phyloP scores from a whole-genome alignment of 2,888 invertebrate species.

The Nephrotoma appendiculata region DNA sequence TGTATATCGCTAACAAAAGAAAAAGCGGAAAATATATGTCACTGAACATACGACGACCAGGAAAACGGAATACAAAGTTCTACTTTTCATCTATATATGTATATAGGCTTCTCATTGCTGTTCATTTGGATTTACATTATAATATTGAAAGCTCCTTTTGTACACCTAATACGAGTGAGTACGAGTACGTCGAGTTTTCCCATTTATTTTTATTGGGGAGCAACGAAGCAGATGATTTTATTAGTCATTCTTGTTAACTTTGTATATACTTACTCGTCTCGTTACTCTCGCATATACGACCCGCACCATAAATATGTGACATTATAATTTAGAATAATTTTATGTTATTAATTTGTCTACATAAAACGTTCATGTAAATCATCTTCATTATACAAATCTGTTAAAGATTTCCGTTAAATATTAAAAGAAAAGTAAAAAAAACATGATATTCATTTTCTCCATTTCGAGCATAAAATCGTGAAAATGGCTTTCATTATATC shows the following conservation, averaged over 20 bases:
- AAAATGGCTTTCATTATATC: background rate
- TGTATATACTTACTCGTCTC: background rate
- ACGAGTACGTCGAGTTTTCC: background rate
- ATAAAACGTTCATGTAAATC: background rate
- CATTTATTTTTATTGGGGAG: background rate
- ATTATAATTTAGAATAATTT: background rate
- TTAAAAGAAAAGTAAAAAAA: background rate
- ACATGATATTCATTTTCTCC: background rate
- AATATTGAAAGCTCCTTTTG: background rate
- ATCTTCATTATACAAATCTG: background rate
- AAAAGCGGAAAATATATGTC: background rate
- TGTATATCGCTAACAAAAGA: background rate
- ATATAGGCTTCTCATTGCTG: background rate
- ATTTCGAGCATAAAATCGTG: background rate
- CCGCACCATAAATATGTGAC: background rate
- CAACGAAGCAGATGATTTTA: background rate
- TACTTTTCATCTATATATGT: background rate
- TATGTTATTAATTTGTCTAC: background rate
- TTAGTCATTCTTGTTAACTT: background rate
- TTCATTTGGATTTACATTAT: background rate
- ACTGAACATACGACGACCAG: background rate
- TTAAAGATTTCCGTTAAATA: background rate
- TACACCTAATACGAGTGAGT: background rate
- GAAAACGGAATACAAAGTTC: background rate
- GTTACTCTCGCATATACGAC: background rate